Percentiles rank a stretch among this genome's conserved stretches.
These are phyloP conservation scores for Podargus strigoides DNA, from an alignment of 2,797 vertebrate genomes.

Conservation along the genomic window DNA sequence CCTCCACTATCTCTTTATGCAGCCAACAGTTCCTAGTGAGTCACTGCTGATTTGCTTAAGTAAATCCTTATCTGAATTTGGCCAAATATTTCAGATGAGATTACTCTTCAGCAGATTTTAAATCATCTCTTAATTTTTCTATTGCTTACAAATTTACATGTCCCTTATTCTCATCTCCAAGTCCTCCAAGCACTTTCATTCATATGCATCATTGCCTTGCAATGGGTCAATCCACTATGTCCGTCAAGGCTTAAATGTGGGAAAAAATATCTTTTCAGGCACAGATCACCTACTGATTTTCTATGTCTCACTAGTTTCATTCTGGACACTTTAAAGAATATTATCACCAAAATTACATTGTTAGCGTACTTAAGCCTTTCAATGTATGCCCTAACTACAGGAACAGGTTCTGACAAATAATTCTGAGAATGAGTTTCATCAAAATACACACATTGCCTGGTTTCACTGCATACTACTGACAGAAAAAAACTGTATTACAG, in stretches of 20 bases:
- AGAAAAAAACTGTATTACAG: fast-evolving
- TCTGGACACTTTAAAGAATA: neutral
- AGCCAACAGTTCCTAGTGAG: neutral
- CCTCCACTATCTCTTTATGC: neutral
- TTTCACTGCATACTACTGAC: neutral
- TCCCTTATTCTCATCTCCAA: neutral
- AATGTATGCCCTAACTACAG: neutral
- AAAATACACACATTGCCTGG: neutral
- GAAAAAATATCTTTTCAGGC: neutral
- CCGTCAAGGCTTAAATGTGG: neutral
- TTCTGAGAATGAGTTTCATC: neutral
- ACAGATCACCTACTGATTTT: neutral
- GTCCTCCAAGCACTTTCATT: neutral
- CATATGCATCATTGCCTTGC: neutral
- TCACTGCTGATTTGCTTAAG: neutral
- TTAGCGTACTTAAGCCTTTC: neutral
- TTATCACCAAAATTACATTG: neutral
- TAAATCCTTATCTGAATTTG: neutral
- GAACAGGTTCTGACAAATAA: neutral
- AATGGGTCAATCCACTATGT: neutral
- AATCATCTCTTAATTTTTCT: neutral
- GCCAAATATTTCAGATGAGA: neutral
- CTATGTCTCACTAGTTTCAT: neutral
- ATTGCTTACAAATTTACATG: neutral
- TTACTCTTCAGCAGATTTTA: neutral